Evolutionary conservation across 1,140 invertebrate genomes (phyloP), one percentile per base, ranked within the genome.

Genomic region (Teleopsis dalmanni): DNA sequence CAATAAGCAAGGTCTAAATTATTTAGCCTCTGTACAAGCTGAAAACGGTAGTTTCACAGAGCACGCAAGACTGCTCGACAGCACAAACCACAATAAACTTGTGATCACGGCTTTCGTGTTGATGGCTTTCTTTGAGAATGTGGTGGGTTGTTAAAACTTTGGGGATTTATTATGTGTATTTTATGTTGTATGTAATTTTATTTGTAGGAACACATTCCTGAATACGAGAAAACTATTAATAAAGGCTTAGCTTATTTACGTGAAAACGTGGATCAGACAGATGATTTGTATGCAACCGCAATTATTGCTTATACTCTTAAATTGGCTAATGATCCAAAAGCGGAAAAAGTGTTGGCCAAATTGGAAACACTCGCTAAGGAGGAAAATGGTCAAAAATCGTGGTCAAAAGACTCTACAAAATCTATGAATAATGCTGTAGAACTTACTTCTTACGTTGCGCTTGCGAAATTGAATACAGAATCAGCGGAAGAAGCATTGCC

Each of bases 241-340:
- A 87, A 86, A 63, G 91, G 85, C 3, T 68, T 88, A 7, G 80
- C 88, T 51, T 98, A 85, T 62, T 72, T 98, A 19, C 84, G 84
- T 1, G 73, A 76, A 19, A 80, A 88, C 43, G 73, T 94, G 21
- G 77, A 83, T 16, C 78, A 77, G 37, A 54, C 78, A 2, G 78
- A 85, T 31, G 86, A 92, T 61, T 72, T 80, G 1, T 95, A 95
- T 69, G 79, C 87, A 1, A 57, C 93, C 26, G 76, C 88, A 23
- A 75, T 94, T 7, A 81, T 81, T n/a, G 77, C 81, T 1, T 89
- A 90, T 58, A 85, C 81, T 0, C 72, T 95, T 0, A 81, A 87
- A 59, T 60, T 90, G 33, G 84, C 88, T 2, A 78, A 83, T 34
- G 85, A 90, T 71, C 57, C 60, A 3, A 40, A 55, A 16, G 46